Conservation (phyloP, 2,888 invertebrate genomes). For the Temnothorax rugatulus region DNA sequence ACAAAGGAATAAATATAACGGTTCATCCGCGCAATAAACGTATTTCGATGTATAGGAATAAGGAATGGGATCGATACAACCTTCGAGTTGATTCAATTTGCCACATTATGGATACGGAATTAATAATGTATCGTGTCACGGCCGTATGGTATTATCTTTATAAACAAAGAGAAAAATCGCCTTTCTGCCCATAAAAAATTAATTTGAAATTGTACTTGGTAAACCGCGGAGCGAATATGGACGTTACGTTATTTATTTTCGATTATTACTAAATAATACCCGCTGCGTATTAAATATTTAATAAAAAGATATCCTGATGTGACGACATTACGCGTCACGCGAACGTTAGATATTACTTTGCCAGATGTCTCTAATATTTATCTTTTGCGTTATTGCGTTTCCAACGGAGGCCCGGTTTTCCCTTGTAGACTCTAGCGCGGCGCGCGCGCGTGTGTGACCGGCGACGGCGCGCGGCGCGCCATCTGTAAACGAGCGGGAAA, state of each 20-base stretch:
- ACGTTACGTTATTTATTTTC: not conserved
- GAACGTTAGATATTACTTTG: not conserved
- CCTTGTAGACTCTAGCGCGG: not conserved
- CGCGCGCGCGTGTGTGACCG: constrained; percentile 20
- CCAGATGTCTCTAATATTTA: not conserved
- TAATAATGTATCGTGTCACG: not conserved
- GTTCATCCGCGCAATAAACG: constrained; percentile 10
- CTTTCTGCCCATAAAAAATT: not conserved
- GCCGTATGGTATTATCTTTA: not conserved
- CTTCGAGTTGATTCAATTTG: not conserved
- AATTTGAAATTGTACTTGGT: not conserved
- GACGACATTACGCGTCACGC: not conserved
- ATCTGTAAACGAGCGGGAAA: constrained; percentile 85
- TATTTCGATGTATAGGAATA: constrained; percentile 14
- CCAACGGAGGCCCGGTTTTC: not conserved
- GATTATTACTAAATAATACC: not conserved
- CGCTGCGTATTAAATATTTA: not conserved
- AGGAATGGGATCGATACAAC: not conserved
- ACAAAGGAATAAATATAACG: constrained; percentile 36
- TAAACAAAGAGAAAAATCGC: not conserved
- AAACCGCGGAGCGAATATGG: not conserved
- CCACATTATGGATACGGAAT: not conserved
- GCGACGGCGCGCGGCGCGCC: constrained; percentile 72
- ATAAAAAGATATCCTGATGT: not conserved
- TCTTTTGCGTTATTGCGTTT: not conserved